A percentile compares a stretch with the other conserved stretches of the same genome.
Conservation (phyloP, 2,888 invertebrate genomes). For the Melanchra persicariae region DNA sequence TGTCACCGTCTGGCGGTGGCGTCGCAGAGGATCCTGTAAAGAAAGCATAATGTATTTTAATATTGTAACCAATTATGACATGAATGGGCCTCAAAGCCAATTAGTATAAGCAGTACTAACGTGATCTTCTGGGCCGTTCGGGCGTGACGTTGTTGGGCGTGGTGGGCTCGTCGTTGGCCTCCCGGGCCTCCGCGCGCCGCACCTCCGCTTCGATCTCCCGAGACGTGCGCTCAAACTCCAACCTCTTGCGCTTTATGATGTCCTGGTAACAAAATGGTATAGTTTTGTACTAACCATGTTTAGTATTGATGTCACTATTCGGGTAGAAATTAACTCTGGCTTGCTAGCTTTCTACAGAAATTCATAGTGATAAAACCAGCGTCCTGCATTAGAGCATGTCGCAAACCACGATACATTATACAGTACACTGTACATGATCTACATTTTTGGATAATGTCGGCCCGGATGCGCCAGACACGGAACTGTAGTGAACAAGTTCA, state of each 20-base stretch:
- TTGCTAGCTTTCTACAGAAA: not conserved
- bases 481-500: too few relatives aligned
- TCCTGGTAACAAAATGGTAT: constrained; percentile 82
- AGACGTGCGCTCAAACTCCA: constrained; percentile 94
- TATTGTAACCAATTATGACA: not conserved
- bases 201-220: constrained; percentile 94
- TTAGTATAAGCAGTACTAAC: constrained; percentile 45
- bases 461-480: too few relatives aligned
- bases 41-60: not conserved
- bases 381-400: too few relatives aligned
- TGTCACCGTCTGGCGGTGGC: constrained; percentile 81
- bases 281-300: not conserved
- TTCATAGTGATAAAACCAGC: not conserved
- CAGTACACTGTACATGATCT: too few relatives aligned
- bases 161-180: constrained; percentile 76
- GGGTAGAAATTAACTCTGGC: not conserved
- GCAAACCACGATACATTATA: too few relatives aligned
- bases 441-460: too few relatives aligned
- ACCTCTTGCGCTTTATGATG: constrained; percentile 91
- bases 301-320: not conserved
- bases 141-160: constrained; percentile 69
- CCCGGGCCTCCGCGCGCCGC: constrained; percentile 91
- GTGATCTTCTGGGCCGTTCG: constrained; percentile 62
- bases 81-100: not conserved
- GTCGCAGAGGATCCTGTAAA: constrained; percentile 83